phyloP scores from a whole-genome alignment of 2,797 vertebrate species.

The Rhincodon typus region DNA sequence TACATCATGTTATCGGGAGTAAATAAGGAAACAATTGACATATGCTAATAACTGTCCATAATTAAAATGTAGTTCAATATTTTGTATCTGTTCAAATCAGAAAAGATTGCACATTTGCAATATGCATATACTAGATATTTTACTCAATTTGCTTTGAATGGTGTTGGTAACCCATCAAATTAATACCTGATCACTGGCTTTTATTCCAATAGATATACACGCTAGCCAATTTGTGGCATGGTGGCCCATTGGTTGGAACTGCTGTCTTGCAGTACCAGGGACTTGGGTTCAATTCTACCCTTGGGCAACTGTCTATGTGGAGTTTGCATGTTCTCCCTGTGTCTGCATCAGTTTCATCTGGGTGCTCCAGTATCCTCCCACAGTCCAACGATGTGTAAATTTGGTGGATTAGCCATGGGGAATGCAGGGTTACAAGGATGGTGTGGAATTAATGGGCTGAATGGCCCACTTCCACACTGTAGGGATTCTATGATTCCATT shows the following conservation, averaged over 20 bases:
- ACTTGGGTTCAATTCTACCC: no score
- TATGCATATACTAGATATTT: not conserved
- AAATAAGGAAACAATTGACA: not conserved
- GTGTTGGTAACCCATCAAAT: not conserved
- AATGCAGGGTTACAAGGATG: no score
- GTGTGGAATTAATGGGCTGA: no score
- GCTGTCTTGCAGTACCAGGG: no score
- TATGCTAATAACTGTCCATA: not conserved
- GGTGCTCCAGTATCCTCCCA: no score
- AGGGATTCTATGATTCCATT: not conserved
- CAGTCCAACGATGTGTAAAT: no score
- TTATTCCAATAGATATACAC: not conserved
- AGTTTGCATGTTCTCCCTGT: no score
- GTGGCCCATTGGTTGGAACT: no score
- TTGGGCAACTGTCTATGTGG: no score
- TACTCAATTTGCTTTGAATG: not conserved
- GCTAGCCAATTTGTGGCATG: slow-evolving; percentile 37
- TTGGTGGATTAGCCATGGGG: no score
- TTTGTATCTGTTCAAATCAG: not conserved
- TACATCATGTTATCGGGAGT: not conserved
- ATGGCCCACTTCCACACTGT: no score
- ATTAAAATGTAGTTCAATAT: not conserved
- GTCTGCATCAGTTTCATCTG: no score
- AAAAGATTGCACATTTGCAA: not conserved
- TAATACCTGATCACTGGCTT: not conserved